These are phyloP conservation scores for Sitophilus oryzae DNA, from an alignment of 1,140 invertebrate species.

Conservation along the genomic window DNA sequence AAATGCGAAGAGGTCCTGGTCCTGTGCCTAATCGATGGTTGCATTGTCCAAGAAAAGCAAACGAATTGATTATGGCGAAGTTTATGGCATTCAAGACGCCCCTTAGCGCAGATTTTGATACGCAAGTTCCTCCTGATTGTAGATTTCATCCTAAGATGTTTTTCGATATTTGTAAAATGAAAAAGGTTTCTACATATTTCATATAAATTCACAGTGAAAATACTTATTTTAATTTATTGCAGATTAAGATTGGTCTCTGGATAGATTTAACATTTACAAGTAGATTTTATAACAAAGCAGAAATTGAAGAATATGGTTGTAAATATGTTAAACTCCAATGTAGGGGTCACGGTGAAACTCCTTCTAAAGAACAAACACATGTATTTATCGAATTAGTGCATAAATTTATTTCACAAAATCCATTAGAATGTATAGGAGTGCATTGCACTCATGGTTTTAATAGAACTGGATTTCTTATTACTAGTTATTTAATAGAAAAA, in stretches of 20 bases:
- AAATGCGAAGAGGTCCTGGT: conserved; percentile 42
- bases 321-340: conserved; percentile 84
- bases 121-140: conserved; percentile 70
- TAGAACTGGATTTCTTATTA: conserved; percentile 91
- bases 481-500: conserved; percentile 72
- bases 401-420: conserved; percentile 72
- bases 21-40: conserved; percentile 84
- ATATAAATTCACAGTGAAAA: too few species aligned
- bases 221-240: conserved; percentile 8
- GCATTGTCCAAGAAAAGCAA: conserved; percentile 81
- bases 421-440: conserved; percentile 77
- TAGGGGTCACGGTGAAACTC: conserved; percentile 77
- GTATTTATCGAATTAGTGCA: conserved; percentile 73
- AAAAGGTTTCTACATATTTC: too few species aligned
- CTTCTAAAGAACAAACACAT: conserved; percentile 68
- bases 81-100: conserved; percentile 94
- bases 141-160: conserved; percentile 83
- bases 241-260: conserved; percentile 87
- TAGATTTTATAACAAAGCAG: conserved; percentile 81
- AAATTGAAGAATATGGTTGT: conserved; percentile 68
- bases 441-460: conserved; percentile 99
- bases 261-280: conserved; percentile 94
- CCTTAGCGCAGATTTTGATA: conserved; percentile 68
- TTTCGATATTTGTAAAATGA: conserved; percentile 61
- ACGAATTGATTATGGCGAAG: conserved; percentile 66